Conservation (phyloP, 2,888 invertebrate genomes). For the Plebejus melissa region DNA sequence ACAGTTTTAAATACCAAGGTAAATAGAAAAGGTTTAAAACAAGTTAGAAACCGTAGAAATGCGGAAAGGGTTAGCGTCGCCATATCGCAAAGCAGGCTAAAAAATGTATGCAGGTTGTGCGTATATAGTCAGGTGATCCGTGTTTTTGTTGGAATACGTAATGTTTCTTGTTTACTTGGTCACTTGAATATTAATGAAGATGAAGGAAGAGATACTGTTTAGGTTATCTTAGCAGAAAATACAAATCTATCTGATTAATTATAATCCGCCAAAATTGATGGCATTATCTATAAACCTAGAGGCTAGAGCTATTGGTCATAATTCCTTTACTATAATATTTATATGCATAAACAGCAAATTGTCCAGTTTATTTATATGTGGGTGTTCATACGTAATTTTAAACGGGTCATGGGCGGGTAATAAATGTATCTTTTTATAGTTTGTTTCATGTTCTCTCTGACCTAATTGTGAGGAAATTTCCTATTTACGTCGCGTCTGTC, state of each 20-base stretch:
- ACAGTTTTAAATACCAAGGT: not conserved
- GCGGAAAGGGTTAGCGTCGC: not conserved
- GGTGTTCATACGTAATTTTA: conserved; percentile 6
- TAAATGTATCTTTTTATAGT: conserved; percentile 27
- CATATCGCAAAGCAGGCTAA: not conserved
- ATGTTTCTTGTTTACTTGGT: not conserved
- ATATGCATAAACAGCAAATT: conserved; percentile 1
- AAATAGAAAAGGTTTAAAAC: conserved; percentile 14
- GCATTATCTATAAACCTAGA: not conserved
- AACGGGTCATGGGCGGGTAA: conserved; percentile 27
- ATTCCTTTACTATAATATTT: not conserved
- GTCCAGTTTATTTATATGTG: conserved; percentile 17
- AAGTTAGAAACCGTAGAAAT: conserved; percentile 21
- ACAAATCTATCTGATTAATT: not conserved
- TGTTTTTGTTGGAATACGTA: conserved; percentile 3
- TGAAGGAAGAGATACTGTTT: not conserved
- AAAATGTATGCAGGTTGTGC: conserved; percentile 15
- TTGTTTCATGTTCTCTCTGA: conserved; percentile 23
- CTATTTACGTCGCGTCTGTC: not conserved
- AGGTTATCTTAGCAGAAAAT: not conserved
- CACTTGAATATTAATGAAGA: conserved; percentile 2
- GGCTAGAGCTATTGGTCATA: not conserved
- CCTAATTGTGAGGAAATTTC: conserved; percentile 24
- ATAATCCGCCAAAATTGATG: not conserved
- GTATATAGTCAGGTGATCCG: conserved; percentile 10